Evolutionary conservation across 1,140 invertebrate genomes (phyloP), one percentile per base, ranked within the genome.

Genomic region (Brachionus sp.): DNA sequence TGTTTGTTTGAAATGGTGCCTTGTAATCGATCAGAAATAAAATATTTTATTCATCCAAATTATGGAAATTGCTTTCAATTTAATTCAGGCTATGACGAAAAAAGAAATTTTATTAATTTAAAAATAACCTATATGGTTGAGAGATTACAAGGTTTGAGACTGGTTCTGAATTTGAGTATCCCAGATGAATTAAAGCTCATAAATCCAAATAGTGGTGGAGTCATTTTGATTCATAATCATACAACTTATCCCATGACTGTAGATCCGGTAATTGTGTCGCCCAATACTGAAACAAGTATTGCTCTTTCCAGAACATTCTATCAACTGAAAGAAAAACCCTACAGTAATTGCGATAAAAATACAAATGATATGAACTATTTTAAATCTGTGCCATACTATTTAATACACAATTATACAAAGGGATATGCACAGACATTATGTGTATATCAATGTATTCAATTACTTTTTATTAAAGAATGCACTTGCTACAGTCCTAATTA

Each of bases 11-110:
- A 68, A 33, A 13, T 68, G 4, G 7, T 37, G 0, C 29, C 64
- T 33, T 68, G 25, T 35, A n/a, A 33, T 68, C 23, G 13, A 13
- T 33, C 13, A 2, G 5, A 29, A 68, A 35, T 68, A 35, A 42
- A 73, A 23, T 73, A 42, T 42, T 19, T 42, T 42, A 19, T 19
- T 73, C 35, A 73, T 23, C 25, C 37, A 10, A n/a, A 42, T 42
- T 73, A 73, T 42, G 68, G 68, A 42, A 78, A 78, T 57, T 78
- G 77, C 23, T 78, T 16, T 25, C 42, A 53, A 53, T 78, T 78
- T 9, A 78, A 78, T 19, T 16, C 77, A 23, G 44, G 77, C 4
- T 23, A 50, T 16, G 35, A 53, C 23, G 10, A 78, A 9, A 25
- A 39, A 1, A 9, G 33, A 25, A 39, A 75, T 23, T 23, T 12